Evolutionary conservation across 2,888 invertebrate species (phyloP), one percentile per base, ranked within the genome.

Genomic region (Euclidia mi): DNA sequence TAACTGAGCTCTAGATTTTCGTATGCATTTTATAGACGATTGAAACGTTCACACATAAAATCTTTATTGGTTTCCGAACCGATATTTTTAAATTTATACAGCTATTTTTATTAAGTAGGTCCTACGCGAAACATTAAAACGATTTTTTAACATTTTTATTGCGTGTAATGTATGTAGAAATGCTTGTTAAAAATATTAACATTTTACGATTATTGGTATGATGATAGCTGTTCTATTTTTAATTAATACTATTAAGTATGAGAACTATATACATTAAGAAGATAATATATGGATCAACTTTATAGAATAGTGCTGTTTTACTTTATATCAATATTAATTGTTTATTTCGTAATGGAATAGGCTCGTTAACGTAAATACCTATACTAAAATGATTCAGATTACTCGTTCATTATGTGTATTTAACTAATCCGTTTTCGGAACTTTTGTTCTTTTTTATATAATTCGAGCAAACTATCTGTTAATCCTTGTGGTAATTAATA

Each of bases 1-100:
- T 76, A 71, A 77, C 72, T 67, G 78, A 76, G 74, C 71, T 71
- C 75, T 64, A 73, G 69, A 78, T 77, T 74, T 79, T 71, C 61
- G 65, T 67, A 61, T 55, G 55, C 47, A 56, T 56, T 81, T 76
- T 75, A 71, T 71, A 53, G 65, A 50, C 66, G 73, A 79, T 77
- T 69, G 65, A 78, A 72, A 71, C 46, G 64, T 69, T 69, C 65
- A 65, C 71, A 65, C 63, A 67, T 76, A 72, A 70, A 76, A 67
- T 62, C n/a, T 79, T 79, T 78, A 79, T 79, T 56, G 65, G 52
- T 55, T 68, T 56, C 35, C 48, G 55, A 59, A 62, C n/a, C 49
- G 52, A 60, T 65, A 63, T 68, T 65, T 73, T 65, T 69, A 65
- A 69, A 57, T 71, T 58, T 64, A 59, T 63, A 51, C 41, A 25